Evolutionary conservation across 2,888 invertebrate genomes (phyloP).

Genomic region (Chalcosyrphus nemorum): DNA sequence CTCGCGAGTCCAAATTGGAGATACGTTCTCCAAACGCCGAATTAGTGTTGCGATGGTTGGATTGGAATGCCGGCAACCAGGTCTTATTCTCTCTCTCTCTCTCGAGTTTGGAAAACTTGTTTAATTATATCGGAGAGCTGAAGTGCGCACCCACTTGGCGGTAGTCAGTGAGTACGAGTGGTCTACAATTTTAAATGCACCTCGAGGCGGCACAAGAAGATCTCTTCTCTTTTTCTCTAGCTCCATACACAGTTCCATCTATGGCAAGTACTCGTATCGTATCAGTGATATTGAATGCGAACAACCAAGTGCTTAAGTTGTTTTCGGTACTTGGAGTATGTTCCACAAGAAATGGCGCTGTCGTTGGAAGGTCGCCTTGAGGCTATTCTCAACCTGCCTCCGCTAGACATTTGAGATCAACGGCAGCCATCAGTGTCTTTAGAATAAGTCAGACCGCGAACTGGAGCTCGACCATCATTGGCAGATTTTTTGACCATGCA

Average conservation of each 20-base stretch:
- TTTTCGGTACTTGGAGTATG: neutral
- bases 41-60: slow-evolving; percentile 51
- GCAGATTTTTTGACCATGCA: too few species aligned
- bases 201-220: slow-evolving; percentile 32
- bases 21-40: slow-evolving; percentile 39
- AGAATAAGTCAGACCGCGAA: too few species aligned
- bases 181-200: slow-evolving; percentile 27
- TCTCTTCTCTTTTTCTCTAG: too few species aligned
- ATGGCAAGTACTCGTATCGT: too few species aligned
- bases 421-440: too few species aligned
- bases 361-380: too few species aligned
- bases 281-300: slow-evolving; percentile 55
- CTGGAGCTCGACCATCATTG: too few species aligned
- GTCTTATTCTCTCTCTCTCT: slow-evolving; percentile 2
- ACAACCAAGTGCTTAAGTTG: slow-evolving; percentile 1
- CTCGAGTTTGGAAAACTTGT: slow-evolving; percentile 35
- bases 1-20: slow-evolving; percentile 56
- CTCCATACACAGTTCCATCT: slow-evolving; percentile 45
- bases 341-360: neutral
- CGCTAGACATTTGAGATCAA: too few species aligned
- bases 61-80: slow-evolving; percentile 59
- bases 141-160: slow-evolving; percentile 4
- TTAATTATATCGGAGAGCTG: slow-evolving; percentile 44
- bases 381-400: too few species aligned
- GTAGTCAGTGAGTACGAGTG: neutral